Evolutionary conservation across 2,888 invertebrate species (phyloP), one percentile per base, ranked within the genome.

Genomic region (Drosophila borborema): DNA sequence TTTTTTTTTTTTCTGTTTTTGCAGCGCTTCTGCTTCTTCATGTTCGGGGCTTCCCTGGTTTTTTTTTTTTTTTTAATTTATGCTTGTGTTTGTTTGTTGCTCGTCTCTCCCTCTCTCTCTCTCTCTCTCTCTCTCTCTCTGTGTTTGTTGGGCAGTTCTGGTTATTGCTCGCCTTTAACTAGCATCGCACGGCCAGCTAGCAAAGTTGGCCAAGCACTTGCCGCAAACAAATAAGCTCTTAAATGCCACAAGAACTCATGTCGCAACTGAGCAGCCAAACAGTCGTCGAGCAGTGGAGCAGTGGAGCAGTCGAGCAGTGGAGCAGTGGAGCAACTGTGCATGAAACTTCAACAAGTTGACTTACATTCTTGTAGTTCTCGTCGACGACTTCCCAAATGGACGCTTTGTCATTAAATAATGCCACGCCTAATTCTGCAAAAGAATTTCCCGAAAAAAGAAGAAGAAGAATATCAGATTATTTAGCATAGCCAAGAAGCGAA

Each of bases 31-130:
- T 46, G 7, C 46, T 54, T 41, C 46, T 49, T 56, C 62, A 43
- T 43, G 59, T 51, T 43, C 16, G 46, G 55, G 46, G 40, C 43
- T 77, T 53, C 49, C 51, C 45, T 28, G 34, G 49, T 49, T 58
- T 40, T 36, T 45, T 40, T 61, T 64, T 51, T 61, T 70, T 66
- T 55, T 60, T 54, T 45, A 78, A 80, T 80, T 78, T 80, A 77
- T 76, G 77, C 56, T 61, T 28, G 51, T 71, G 59, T 56, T 80
- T 62, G 55, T 43, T 62, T 56, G 67, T 49, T 67, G 74, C 60
- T 62, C 38, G 41, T 51, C 49, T 5, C 6, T 28, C 28, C 6
- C 28, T 28, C 28, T 28, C 28, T 28, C 28, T 28, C 28, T 28
- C 28, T 28, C 28, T 5, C 5, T 28, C 28, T 28, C 28, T 28